phyloP scores from a whole-genome alignment of 2,113 vertebrate species.

The Charadrius vociferus region DNA sequence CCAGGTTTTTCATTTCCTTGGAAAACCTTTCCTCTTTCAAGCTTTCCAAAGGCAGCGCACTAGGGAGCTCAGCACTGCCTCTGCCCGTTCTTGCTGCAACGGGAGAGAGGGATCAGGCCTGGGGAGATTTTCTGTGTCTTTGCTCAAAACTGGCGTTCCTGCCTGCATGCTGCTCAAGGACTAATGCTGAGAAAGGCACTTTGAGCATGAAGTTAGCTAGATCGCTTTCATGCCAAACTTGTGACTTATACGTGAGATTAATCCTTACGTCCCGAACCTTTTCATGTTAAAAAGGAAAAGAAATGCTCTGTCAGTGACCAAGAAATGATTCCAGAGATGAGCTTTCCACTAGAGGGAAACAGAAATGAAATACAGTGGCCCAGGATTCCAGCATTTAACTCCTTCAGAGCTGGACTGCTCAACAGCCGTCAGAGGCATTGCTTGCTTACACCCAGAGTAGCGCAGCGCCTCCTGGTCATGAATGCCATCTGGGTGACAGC shows the following conservation, averaged over 20 bases:
- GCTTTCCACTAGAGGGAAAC: background rate
- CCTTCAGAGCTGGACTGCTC: background rate
- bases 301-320: background rate
- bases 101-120: background rate
- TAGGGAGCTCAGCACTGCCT: fast-evolving
- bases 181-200: constrained; percentile 25
- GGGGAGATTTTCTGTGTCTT: background rate
- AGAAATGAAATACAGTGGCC: background rate
- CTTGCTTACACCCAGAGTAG: background rate
- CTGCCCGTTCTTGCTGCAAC: background rate
- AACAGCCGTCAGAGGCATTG: background rate
- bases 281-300: background rate
- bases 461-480: background rate
- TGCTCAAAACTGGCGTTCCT: background rate
- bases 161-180: background rate
- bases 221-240: background rate
- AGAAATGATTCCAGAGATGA: background rate
- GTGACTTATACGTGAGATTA: background rate
- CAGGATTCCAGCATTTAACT: background rate
- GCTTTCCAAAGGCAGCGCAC: background rate
- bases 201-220: background rate
- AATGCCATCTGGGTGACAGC: background rate
- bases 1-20: background rate
- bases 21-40: background rate
- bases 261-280: background rate